Evolutionary conservation across 2,888 invertebrate species (phyloP).

Genomic region (Melanophora roralis): DNA sequence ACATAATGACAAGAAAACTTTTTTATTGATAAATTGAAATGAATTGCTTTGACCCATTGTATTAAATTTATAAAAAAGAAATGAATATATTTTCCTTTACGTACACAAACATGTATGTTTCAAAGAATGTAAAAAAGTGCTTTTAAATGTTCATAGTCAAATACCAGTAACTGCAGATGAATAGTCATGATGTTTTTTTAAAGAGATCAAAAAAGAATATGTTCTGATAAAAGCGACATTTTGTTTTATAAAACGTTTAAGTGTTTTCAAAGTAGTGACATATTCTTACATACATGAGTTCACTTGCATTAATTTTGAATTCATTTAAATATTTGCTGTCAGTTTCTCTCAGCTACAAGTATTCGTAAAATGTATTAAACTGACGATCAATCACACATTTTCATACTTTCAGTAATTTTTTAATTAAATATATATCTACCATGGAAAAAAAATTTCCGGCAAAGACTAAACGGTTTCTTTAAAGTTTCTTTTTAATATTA

Average conservation of each 20-base stretch:
- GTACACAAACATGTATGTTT: background rate
- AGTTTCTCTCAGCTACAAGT: slow-evolving; percentile 56
- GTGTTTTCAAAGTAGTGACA: background rate
- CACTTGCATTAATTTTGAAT: background rate
- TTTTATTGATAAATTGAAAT: slow-evolving; percentile 61
- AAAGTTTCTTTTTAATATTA: no score
- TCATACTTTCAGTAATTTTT: background rate
- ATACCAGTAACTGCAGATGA: background rate
- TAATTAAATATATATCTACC: no score
- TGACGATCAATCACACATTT: slow-evolving; percentile 11
- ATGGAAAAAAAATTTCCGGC: no score
- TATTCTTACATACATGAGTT: background rate
- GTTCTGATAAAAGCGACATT: background rate
- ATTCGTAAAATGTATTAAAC: slow-evolving; percentile 38
- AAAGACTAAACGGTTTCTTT: no score
- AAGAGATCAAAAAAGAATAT: slow-evolving; percentile 13
- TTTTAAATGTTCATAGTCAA: background rate
- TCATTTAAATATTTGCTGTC: slow-evolving; percentile 22
- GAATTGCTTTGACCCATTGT: slow-evolving; percentile 54
- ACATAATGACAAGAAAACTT: slow-evolving; percentile 54
- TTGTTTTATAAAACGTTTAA: slow-evolving; percentile 36
- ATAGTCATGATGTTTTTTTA: background rate
- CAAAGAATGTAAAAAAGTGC: background rate
- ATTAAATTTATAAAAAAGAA: slow-evolving; percentile 23
- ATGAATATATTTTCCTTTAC: background rate